These are phyloP conservation scores for Blastobasis lacticolella DNA, from an alignment of 2,888 invertebrate species.

Conservation along the genomic window DNA sequence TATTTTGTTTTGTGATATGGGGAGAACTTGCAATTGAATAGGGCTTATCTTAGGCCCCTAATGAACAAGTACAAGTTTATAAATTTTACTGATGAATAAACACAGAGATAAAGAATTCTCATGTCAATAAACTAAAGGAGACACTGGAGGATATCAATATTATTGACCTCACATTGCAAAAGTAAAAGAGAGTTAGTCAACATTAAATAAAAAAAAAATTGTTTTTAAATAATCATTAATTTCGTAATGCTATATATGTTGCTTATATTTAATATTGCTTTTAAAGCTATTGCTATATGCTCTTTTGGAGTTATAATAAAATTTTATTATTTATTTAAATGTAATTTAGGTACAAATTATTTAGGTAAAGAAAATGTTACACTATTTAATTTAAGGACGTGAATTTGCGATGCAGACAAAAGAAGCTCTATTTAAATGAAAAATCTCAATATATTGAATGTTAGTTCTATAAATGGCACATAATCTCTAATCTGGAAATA, in stretches of 20 bases:
- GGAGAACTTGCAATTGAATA: background rate
- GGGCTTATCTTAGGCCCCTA: background rate
- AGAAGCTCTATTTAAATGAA: too few species aligned
- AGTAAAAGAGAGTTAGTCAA: too few species aligned
- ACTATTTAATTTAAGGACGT: too few species aligned
- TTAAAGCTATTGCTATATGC: background rate
- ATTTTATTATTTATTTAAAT: background rate
- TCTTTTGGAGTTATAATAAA: background rate
- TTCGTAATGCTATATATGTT: too few species aligned
- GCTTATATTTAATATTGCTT: too few species aligned
- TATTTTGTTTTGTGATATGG: too few species aligned
- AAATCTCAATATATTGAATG: too few species aligned
- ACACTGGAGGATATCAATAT: slow-evolving; percentile 4
- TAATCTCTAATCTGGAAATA: slow-evolving; percentile 40
- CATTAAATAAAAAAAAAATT: too few species aligned
- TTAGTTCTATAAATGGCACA: slow-evolving; percentile 57
- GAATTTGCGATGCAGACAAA: slow-evolving; percentile 3
- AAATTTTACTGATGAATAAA: background rate
- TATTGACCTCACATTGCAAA: slow-evolving; percentile 2
- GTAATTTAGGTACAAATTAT: too few species aligned
- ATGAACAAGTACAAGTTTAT: background rate
- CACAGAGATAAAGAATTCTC: background rate
- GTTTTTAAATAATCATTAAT: too few species aligned
- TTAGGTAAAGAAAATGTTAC: too few species aligned
- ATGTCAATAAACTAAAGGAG: slow-evolving; percentile 5